Conservation (phyloP, 1,140 invertebrate genomes). For the Caenorhabditis brenneri region DNA sequence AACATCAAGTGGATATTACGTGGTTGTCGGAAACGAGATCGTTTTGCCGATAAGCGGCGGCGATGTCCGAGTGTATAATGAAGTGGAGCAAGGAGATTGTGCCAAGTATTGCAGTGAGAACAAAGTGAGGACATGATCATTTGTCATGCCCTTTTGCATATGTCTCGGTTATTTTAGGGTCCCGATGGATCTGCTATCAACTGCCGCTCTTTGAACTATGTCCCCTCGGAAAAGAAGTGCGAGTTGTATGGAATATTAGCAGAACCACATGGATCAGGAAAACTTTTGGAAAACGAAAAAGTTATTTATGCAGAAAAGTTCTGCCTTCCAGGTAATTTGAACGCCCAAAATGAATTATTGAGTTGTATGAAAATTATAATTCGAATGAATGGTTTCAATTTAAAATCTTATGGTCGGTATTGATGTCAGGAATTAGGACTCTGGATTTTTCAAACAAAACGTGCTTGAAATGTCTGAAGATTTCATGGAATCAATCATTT, state of each 20-base stretch:
- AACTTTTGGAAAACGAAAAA: conserved; percentile 40
- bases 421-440: no score
- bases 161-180: conserved; percentile 24
- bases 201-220: conserved; percentile 48
- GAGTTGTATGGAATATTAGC: conserved; percentile 44
- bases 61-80: conserved; percentile 20
- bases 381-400: no score
- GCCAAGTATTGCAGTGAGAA: conserved; percentile 46
- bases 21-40: conserved; percentile 49
- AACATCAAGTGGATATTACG: conserved; percentile 51
- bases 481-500: background rate
- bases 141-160: background rate
- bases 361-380: no score
- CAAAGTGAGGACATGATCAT: conserved; percentile 23
- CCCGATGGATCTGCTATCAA: conserved; percentile 35
- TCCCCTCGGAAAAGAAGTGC: conserved; percentile 32
- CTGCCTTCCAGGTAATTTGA: conserved; percentile 39
- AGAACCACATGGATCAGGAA: conserved; percentile 49
- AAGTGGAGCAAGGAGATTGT: conserved; percentile 53
- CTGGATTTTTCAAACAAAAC: no score
- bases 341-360: no score
- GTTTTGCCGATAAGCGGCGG: conserved; percentile 40
- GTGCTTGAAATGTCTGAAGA: no score
- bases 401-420: no score
- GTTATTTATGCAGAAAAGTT: conserved; percentile 51